Conservation (phyloP, 2,113 vertebrate species). For the Hyla sarda region DNA sequence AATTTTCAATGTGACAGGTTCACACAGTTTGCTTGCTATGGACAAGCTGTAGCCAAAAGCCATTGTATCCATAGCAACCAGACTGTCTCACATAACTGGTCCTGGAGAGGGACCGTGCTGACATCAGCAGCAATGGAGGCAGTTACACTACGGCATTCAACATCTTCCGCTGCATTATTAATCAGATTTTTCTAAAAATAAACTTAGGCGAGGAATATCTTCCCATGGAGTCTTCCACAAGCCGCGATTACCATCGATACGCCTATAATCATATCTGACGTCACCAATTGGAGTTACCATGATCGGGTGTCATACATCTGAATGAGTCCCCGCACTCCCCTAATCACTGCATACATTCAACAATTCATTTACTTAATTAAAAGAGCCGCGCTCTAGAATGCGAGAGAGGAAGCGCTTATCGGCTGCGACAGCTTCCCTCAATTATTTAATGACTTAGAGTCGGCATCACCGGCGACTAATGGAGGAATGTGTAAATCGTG, state of each 20-base stretch:
- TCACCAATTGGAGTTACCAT: not conserved
- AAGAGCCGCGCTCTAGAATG: not conserved
- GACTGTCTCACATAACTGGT: not conserved
- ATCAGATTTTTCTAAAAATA: not conserved
- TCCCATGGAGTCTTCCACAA: not conserved
- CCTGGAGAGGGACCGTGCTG: not conserved
- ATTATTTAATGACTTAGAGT: constrained; percentile 37
- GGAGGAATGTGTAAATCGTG: constrained; percentile 41
- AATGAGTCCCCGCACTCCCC: not conserved
- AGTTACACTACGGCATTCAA: too few species aligned
- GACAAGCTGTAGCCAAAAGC: not conserved
- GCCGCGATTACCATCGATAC: not conserved
- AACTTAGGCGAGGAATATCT: not conserved
- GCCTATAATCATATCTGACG: not conserved
- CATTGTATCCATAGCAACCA: too few species aligned
- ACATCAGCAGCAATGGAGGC: too few species aligned
- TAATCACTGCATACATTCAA: not conserved
- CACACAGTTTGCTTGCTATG: not conserved
- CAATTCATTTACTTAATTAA: constrained; percentile 25
- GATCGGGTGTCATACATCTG: not conserved
- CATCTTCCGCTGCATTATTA: not conserved
- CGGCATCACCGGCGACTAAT: constrained; percentile 15
- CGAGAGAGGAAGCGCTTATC: constrained; percentile 9
- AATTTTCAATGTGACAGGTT: too few species aligned
- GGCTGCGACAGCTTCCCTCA: constrained; percentile 14